A percentile compares a stretch with the other conserved stretches of the same genome.
These are phyloP conservation scores for Picathartes gymnocephalus DNA, from an alignment of 2,113 vertebrate species.

Conservation along the genomic window DNA sequence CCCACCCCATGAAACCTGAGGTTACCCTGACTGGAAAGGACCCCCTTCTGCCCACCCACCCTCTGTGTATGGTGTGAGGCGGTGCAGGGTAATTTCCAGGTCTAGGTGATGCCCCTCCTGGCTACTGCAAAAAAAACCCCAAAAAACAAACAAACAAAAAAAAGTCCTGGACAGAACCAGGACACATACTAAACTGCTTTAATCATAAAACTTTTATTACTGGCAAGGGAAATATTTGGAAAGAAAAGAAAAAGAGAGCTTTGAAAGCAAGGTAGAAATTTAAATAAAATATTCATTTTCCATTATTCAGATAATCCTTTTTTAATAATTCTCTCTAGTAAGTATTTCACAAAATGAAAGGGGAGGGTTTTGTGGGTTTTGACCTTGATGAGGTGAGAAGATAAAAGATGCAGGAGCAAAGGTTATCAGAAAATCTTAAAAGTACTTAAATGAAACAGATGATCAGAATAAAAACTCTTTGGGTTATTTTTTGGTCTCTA, in stretches of 20 bases:
- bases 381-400: background rate
- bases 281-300: background rate
- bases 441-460: background rate
- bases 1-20: rapidly evolving
- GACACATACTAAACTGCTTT: background rate
- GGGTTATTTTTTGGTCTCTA: background rate
- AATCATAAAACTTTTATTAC: background rate
- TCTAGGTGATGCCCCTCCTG: no score
- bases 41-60: rapidly evolving
- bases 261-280: background rate
- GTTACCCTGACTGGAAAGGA: no score
- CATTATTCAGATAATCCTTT: background rate
- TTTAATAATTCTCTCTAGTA: background rate
- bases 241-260: background rate
- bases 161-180: background rate
- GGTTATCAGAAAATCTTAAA: background rate
- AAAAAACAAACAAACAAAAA: no score
- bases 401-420: background rate
- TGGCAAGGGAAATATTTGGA: background rate
- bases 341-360: background rate
- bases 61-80: no score
- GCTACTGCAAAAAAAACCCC: background rate
- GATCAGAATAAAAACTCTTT: background rate
- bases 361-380: background rate
- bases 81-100: rapidly evolving